These are phyloP conservation scores for Eupithecia vulgata DNA, from an alignment of 2,888 invertebrate genomes.

Conservation along the genomic window DNA sequence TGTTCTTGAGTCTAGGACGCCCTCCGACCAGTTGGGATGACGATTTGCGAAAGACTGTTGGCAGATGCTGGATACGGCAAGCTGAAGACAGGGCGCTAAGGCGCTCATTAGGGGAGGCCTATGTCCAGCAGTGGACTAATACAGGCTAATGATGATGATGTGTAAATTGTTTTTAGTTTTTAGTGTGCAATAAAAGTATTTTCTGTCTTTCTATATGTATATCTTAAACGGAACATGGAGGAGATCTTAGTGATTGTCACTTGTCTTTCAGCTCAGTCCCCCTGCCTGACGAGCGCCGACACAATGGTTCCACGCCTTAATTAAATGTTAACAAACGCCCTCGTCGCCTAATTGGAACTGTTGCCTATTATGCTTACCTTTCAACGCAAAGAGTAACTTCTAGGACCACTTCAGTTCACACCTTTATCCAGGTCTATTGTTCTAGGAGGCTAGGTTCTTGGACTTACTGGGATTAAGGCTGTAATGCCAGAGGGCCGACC, in stretches of 20 bases:
- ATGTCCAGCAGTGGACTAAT: too few species aligned
- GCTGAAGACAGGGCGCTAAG: too few species aligned
- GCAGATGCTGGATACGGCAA: too few species aligned
- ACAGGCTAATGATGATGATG: too few species aligned
- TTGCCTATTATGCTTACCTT: slow-evolving; percentile 82
- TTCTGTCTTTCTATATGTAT: too few species aligned
- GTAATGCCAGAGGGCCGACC: background rate
- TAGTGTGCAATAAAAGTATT: too few species aligned
- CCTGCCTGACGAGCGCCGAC: slow-evolving; percentile 68
- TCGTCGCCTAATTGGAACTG: slow-evolving; percentile 83
- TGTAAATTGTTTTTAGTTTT: too few species aligned
- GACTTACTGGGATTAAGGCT: background rate
- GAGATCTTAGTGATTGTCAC: slow-evolving; percentile 4
- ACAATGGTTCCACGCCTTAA: slow-evolving; percentile 82
- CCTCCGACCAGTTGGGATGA: too few species aligned
- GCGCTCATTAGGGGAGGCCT: too few species aligned
- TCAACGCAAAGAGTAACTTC: slow-evolving; percentile 75
- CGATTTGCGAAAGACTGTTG: too few species aligned
- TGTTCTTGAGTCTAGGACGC: too few species aligned
- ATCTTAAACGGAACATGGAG: background rate
- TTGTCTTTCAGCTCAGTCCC: slow-evolving; percentile 46
- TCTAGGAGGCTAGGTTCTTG: slow-evolving; percentile 24
- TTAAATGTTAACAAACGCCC: slow-evolving; percentile 85
- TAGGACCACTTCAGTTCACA: slow-evolving; percentile 68
- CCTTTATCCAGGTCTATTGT: slow-evolving; percentile 64